phyloP scores from a whole-genome alignment of 2,113 vertebrate genomes.

The Anguilla japonica region DNA sequence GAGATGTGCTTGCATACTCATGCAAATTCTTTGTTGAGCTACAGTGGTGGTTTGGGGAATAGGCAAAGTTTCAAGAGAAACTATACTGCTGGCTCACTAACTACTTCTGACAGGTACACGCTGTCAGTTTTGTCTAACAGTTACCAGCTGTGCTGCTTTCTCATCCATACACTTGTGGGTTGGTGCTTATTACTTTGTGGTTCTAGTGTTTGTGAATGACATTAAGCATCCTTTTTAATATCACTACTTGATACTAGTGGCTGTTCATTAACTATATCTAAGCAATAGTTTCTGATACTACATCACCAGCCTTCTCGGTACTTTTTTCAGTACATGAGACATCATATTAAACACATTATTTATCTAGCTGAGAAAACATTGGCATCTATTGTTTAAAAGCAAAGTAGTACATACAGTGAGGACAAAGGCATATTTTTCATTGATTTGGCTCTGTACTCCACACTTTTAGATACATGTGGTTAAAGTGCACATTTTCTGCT shows the following conservation, averaged over 20 bases:
- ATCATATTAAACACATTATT: neutral
- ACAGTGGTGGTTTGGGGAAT: neutral
- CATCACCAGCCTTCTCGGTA: neutral
- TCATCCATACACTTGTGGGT: neutral
- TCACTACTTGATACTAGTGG: neutral
- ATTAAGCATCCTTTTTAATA: neutral
- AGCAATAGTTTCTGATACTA: no score
- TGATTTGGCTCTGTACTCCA: neutral
- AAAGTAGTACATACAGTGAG: neutral
- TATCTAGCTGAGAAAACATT: neutral
- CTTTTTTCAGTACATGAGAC: neutral
- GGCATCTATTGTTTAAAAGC: neutral
- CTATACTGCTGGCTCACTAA: neutral
- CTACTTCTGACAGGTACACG: neutral
- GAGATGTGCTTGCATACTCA: neutral
- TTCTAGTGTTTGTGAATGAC: neutral
- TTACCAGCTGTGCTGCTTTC: neutral
- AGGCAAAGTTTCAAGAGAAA: neutral
- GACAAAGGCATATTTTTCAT: no score
- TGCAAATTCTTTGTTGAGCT: neutral
- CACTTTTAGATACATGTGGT: no score
- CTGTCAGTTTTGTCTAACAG: no score
- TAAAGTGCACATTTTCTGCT: no score
- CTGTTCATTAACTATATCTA: neutral
- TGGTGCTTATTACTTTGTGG: neutral